Percentiles rank a stretch among this genome's conserved stretches.
Evolutionary conservation across 2,888 invertebrate species (phyloP).

Genomic region (Eupithecia subumbrata): DNA sequence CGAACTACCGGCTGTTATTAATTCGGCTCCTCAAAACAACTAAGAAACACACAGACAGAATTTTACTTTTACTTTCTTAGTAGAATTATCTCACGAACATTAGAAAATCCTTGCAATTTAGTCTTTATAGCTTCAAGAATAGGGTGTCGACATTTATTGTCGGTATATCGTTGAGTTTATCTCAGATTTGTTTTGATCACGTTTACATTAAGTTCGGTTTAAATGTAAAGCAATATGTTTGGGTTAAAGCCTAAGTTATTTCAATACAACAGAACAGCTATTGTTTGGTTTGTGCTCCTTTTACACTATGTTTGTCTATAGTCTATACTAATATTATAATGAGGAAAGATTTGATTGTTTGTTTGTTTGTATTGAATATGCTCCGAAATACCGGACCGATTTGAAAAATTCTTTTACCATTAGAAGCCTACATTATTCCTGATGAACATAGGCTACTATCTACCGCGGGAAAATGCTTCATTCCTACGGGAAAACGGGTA

Average conservation of each 20-base stretch:
- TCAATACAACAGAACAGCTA: not conserved
- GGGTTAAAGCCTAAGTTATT: not conserved
- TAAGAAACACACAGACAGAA: not conserved
- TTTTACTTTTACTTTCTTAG: not conserved
- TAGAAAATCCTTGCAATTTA: constrained; percentile 17
- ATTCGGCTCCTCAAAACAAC: too few species aligned
- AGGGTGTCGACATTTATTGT: constrained; percentile 20
- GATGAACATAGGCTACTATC: too few species aligned
- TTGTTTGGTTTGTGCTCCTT: not conserved
- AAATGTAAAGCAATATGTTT: constrained; percentile 9
- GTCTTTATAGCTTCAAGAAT: constrained; percentile 5
- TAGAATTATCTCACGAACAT: not conserved
- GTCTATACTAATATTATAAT: too few species aligned
- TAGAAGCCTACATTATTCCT: too few species aligned
- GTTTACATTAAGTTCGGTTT: constrained; percentile 28
- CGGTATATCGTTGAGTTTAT: constrained; percentile 24
- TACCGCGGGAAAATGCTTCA: too few species aligned
- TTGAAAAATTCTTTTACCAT: too few species aligned
- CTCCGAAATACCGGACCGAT: too few species aligned
- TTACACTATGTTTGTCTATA: not conserved
- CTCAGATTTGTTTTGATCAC: constrained; percentile 25
- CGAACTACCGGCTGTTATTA: too few species aligned
- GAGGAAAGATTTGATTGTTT: too few species aligned
- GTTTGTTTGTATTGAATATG: too few species aligned
- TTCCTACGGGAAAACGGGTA: too few species aligned